Percentiles rank a stretch among this genome's conserved stretches.
Evolutionary conservation across 2,797 vertebrate species (phyloP).

Genomic region (Pogoniulus pusillus): DNA sequence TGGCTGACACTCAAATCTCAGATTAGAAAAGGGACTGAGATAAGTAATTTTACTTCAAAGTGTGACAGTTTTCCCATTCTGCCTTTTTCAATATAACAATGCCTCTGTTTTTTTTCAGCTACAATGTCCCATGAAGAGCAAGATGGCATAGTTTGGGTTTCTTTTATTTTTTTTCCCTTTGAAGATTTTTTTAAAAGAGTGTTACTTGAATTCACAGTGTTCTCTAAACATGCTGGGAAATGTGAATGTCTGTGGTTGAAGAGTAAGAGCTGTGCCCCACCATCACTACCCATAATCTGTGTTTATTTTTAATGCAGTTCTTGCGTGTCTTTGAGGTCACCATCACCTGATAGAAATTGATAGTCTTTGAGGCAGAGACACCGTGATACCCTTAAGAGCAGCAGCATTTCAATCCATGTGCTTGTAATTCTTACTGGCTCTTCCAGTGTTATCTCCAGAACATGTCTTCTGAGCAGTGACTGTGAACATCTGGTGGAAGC

Average conservation of each 20-base stretch:
- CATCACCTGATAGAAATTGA: background rate
- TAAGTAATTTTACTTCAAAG: background rate
- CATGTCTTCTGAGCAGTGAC: background rate
- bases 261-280: background rate
- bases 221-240: background rate
- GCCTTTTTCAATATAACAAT: background rate
- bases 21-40: background rate
- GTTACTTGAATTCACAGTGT: background rate
- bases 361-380: background rate
- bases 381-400: background rate
- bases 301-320: background rate
- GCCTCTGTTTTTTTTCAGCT: background rate
- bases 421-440: constrained; percentile 1
- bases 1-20: background rate
- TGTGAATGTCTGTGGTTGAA: background rate
- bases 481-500: constrained; percentile 40
- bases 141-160: background rate
- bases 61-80: background rate
- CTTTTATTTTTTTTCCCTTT: background rate
- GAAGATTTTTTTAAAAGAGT: background rate
- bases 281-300: background rate
- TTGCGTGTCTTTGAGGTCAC: background rate
- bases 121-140: background rate
- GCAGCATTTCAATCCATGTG: background rate
- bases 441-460: constrained; percentile 24